phyloP scores from a whole-genome alignment of 1,140 invertebrate genomes.

The Drosophila guanche region DNA sequence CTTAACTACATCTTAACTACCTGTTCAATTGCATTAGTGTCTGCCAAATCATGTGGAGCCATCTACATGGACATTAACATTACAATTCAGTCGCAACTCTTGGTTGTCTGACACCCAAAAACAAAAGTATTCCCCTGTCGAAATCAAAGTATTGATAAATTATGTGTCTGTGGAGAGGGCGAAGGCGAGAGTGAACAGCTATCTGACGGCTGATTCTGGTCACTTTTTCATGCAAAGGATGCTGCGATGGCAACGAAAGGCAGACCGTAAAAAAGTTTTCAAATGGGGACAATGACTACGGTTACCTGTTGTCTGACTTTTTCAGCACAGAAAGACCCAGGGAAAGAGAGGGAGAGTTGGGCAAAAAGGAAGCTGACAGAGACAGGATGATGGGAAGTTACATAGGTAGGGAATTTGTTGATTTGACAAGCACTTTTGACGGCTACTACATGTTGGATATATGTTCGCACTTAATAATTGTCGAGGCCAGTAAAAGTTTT shows the following conservation, averaged over 20 bases:
- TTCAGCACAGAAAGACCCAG: background rate
- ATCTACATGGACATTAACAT: conserved; percentile 3
- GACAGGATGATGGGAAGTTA: too few species aligned
- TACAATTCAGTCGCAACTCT: conserved; percentile 14
- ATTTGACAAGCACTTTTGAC: conserved; percentile 43
- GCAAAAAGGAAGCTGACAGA: background rate
- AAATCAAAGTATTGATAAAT: conserved; percentile 47
- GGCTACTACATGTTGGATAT: conserved; percentile 42
- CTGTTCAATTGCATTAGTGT: conserved; percentile 32
- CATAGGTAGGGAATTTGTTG: conserved; percentile 15
- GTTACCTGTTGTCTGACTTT: conserved; percentile 32
- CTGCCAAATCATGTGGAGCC: conserved; percentile 30
- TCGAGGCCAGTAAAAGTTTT: conserved; percentile 4
- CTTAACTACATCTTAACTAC: too few species aligned
- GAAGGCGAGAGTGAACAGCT: conserved; percentile 26
- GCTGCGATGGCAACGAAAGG: background rate
- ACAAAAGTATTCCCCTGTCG: conserved; percentile 29
- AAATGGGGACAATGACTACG: conserved; percentile 23
- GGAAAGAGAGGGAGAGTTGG: conserved; percentile 1
- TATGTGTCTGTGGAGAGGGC: conserved; percentile 34
- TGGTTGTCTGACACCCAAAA: conserved; percentile 37
- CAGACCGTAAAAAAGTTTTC: conserved; percentile 12
- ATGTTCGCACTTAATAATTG: conserved; percentile 47
- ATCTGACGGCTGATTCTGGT: conserved; percentile 24
- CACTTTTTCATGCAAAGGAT: conserved; percentile 16